Evolutionary conservation across 1,140 invertebrate genomes (phyloP).

Genomic region (Neodiprion lecontei): DNA sequence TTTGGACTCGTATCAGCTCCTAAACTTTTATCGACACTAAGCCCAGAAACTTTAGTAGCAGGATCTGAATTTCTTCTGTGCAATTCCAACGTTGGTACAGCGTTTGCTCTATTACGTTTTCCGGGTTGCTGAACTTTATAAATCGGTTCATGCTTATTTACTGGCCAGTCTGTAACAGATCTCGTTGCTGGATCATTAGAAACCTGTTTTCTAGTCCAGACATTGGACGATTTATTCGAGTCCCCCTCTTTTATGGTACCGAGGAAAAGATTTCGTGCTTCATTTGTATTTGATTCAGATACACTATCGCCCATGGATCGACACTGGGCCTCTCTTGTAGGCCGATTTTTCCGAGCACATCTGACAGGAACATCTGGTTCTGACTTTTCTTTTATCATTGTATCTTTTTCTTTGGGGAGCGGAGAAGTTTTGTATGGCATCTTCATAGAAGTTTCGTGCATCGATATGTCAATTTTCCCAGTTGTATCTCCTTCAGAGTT

Average conservation of each 20-base stretch:
- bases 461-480: slow-evolving; percentile 29
- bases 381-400: slow-evolving; percentile 35
- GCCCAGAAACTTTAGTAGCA: slow-evolving; percentile 63
- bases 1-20: slow-evolving; percentile 49
- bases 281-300: slow-evolving; percentile 35
- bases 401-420: slow-evolving; percentile 35
- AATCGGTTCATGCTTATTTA: slow-evolving; percentile 50
- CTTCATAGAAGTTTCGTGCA: slow-evolving; percentile 31
- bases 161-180: slow-evolving; percentile 55
- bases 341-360: slow-evolving; percentile 54
- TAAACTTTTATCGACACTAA: slow-evolving; percentile 52
- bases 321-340: slow-evolving; percentile 52
- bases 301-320: slow-evolving; percentile 58
- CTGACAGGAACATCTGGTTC: slow-evolving; percentile 59
- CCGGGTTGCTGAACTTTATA: slow-evolving; percentile 46
- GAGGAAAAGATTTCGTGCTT: slow-evolving; percentile 52
- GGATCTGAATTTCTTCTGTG: slow-evolving; percentile 77
- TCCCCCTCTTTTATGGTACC: slow-evolving; percentile 57
- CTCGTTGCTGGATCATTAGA: slow-evolving; percentile 35
- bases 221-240: slow-evolving; percentile 43
- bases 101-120: slow-evolving; percentile 60
- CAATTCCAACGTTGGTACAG: slow-evolving; percentile 62
- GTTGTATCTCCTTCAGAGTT: slow-evolving; percentile 57
- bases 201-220: slow-evolving; percentile 48
- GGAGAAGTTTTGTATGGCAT: slow-evolving; percentile 22